Percentiles rank a stretch among this genome's conserved stretches.
Evolutionary conservation across 2,888 invertebrate species (phyloP).

Genomic region (Scaptomyza tumidula): DNA sequence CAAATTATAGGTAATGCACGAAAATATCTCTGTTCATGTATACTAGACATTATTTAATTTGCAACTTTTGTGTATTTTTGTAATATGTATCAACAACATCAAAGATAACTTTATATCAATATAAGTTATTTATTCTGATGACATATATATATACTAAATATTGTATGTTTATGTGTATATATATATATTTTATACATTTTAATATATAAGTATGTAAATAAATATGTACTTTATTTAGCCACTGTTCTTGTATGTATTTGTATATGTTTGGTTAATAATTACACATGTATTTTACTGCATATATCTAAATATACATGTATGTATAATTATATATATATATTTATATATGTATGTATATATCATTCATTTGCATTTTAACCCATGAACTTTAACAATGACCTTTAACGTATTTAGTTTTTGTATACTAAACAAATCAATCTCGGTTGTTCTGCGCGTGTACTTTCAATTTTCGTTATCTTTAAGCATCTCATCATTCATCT

Average conservation of each 20-base stretch:
- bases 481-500: slow-evolving; percentile 36
- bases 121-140: slow-evolving; percentile 54
- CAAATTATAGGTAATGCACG: slow-evolving; percentile 55
- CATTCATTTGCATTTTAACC: slow-evolving; percentile 63
- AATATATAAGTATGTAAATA: slow-evolving; percentile 26
- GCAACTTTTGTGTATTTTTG: slow-evolving; percentile 30
- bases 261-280: slow-evolving; percentile 65
- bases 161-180: slow-evolving; percentile 19
- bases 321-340: slow-evolving; percentile 46
- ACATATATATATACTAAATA: slow-evolving; percentile 15
- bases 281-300: slow-evolving; percentile 53
- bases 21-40: slow-evolving; percentile 57
- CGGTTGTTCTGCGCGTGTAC: slow-evolving; percentile 55
- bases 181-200: slow-evolving; percentile 28
- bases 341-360: slow-evolving; percentile 59
- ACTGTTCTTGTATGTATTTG: slow-evolving; percentile 52
- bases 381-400: slow-evolving; percentile 83
- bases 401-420: slow-evolving; percentile 39
- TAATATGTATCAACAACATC: slow-evolving; percentile 81
- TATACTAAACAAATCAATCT: slow-evolving; percentile 44
- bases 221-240: slow-evolving; percentile 59
- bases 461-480: slow-evolving; percentile 39
- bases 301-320: slow-evolving; percentile 47
- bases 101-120: slow-evolving; percentile 73
- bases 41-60: slow-evolving; percentile 35